Conservation (phyloP, 2,888 invertebrate genomes). For the Pecten maximus region DNA sequence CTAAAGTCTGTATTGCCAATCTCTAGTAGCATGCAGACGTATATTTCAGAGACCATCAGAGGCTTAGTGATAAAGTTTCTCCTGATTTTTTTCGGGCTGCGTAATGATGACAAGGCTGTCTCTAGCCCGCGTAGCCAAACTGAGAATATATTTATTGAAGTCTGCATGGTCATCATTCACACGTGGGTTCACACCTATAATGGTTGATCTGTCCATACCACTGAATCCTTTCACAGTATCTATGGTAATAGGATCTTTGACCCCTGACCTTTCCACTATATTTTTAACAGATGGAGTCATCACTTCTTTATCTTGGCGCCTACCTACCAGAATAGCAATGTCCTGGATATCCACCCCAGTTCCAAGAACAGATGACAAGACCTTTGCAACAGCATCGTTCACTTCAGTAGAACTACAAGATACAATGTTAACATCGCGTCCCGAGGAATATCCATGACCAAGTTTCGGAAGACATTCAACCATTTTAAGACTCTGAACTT, state of each 20-base stretch:
- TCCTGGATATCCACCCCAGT: slow-evolving; percentile 67
- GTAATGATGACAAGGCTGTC: slow-evolving; percentile 74
- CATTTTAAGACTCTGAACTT: slow-evolving; percentile 44
- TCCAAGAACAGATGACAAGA: slow-evolving; percentile 62
- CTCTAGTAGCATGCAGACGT: too few species aligned
- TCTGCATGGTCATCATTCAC: slow-evolving; percentile 72
- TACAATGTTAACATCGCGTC: slow-evolving; percentile 69
- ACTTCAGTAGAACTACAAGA: slow-evolving; percentile 67
- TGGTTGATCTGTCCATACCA: slow-evolving; percentile 70
- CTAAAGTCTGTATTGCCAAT: too few species aligned
- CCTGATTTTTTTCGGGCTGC: slow-evolving; percentile 64
- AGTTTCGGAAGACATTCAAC: slow-evolving; percentile 63
- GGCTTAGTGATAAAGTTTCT: slow-evolving; percentile 59
- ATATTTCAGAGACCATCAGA: background rate
- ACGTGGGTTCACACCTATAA: slow-evolving; percentile 73
- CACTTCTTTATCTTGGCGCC: slow-evolving; percentile 62
- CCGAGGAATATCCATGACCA: slow-evolving; percentile 69
- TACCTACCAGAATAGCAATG: slow-evolving; percentile 72
- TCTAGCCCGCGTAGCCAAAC: slow-evolving; percentile 72
- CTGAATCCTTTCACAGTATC: slow-evolving; percentile 73
- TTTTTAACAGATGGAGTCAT: slow-evolving; percentile 57
- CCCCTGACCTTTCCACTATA: slow-evolving; percentile 42
- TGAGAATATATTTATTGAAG: slow-evolving; percentile 71
- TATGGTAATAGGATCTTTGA: slow-evolving; percentile 55
- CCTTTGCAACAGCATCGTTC: slow-evolving; percentile 62